phyloP scores from a whole-genome alignment of 2,113 vertebrate species.

The Clarias macrocephalus region DNA sequence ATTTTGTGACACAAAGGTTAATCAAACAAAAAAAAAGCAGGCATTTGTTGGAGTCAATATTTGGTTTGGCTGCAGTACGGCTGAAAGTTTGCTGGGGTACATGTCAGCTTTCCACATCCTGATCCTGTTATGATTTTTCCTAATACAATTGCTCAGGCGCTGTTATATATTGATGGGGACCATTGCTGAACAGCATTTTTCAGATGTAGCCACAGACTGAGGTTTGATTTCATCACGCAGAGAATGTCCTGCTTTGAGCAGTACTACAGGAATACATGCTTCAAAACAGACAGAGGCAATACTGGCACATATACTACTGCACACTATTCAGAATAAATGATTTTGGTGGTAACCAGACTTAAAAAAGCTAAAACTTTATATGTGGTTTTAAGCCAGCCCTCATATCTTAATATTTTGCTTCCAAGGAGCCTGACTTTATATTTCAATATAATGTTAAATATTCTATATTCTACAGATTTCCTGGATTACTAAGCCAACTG shows the following conservation, averaged over 20 bases:
- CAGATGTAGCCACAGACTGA: not conserved
- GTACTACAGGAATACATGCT: not conserved
- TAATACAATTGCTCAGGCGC: not conserved
- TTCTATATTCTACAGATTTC: too few relatives aligned
- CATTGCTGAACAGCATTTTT: not conserved
- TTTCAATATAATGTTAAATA: too few relatives aligned
- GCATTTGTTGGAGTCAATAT: not conserved
- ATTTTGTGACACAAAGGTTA: not conserved
- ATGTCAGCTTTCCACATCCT: not conserved
- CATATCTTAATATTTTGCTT: too few relatives aligned
- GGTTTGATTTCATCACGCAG: not conserved
- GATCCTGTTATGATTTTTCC: not conserved
- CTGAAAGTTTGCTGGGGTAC: not conserved
- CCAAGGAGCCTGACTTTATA: too few relatives aligned
- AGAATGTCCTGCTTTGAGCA: not conserved
- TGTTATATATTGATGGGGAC: not conserved
- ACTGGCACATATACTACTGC: not conserved
- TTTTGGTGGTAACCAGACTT: not conserved
- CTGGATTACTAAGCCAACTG: too few relatives aligned
- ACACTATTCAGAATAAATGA: not conserved
- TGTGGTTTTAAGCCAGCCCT: too few relatives aligned
- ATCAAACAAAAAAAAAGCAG: not conserved
- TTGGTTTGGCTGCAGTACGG: not conserved
- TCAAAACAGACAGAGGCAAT: not conserved
- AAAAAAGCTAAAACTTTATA: not conserved